phyloP scores from a whole-genome alignment of 2,113 vertebrate genomes.

The Plotosus lineatus region DNA sequence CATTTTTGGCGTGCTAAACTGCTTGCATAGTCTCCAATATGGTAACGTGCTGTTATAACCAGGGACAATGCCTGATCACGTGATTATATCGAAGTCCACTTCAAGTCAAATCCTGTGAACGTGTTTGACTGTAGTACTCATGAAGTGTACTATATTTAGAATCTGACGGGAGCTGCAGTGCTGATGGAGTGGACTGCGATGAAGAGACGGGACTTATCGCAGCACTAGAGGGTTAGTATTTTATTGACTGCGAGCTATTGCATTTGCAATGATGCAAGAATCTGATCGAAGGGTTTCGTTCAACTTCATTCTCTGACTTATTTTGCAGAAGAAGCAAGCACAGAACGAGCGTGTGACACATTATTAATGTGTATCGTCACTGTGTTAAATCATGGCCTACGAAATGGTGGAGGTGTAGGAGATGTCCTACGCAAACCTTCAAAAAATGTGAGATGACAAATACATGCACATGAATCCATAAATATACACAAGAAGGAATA shows the following conservation, averaged over 20 bases:
- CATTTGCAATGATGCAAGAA: background rate
- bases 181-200: slow-evolving; percentile 80
- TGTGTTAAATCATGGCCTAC: slow-evolving; percentile 91
- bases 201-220: slow-evolving; percentile 39
- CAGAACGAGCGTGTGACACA: slow-evolving; percentile 90
- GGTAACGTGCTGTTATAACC: too few species aligned
- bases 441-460: slow-evolving; percentile 79
- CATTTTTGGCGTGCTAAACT: too few species aligned
- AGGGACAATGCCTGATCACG: too few species aligned
- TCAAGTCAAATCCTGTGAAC: background rate
- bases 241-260: background rate
- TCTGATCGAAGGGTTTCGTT: background rate
- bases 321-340: slow-evolving; percentile 56
- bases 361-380: slow-evolving; percentile 96
- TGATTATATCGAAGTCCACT: too few species aligned
- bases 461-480: background rate
- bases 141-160: slow-evolving; percentile 1
- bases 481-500: background rate
- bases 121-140: background rate
- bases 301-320: background rate
- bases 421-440: slow-evolving; percentile 93
- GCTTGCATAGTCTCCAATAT: too few species aligned
- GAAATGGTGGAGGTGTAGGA: slow-evolving; percentile 94
- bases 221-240: slow-evolving; percentile 36
- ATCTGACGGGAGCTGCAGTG: slow-evolving; percentile 74